A percentile compares a stretch with the other conserved stretches of the same genome.
Evolutionary conservation across 1,140 invertebrate species (phyloP).

Genomic region (Habropoda laboriosa): DNA sequence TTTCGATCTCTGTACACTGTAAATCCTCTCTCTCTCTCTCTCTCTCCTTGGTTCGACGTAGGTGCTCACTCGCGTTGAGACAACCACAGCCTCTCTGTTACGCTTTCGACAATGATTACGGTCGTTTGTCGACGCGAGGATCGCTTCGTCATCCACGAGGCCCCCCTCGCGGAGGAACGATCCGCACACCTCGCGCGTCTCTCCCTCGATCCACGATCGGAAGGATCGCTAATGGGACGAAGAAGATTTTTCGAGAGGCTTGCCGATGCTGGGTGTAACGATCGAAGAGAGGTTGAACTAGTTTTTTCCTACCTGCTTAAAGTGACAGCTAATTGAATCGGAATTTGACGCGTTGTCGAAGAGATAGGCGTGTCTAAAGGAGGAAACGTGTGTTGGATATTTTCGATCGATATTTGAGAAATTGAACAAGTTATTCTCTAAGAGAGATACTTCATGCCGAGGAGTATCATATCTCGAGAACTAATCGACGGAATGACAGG

Average conservation of each 20-base stretch:
- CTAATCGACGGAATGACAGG: no score
- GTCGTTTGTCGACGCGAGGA: constrained; percentile 60
- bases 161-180: constrained; percentile 11
- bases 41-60: background rate
- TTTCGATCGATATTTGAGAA: no score
- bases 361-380: no score
- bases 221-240: background rate
- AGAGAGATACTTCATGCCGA: no score
- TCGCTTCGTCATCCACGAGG: constrained; percentile 54
- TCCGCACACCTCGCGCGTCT: background rate
- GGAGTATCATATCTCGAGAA: no score
- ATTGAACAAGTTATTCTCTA: no score
- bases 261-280: background rate
- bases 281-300: background rate
- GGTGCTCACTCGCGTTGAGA: background rate
- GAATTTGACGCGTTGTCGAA: background rate
- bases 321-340: background rate
- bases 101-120: constrained; percentile 57
- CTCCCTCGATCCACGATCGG: background rate
- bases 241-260: background rate
- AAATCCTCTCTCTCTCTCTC: background rate
- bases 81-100: constrained; percentile 53
- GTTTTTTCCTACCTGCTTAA: background rate
- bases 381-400: no score
- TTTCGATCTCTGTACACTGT: background rate